Evolutionary conservation across 2,113 vertebrate species (phyloP).

Genomic region (Rhinoderma darwinii): DNA sequence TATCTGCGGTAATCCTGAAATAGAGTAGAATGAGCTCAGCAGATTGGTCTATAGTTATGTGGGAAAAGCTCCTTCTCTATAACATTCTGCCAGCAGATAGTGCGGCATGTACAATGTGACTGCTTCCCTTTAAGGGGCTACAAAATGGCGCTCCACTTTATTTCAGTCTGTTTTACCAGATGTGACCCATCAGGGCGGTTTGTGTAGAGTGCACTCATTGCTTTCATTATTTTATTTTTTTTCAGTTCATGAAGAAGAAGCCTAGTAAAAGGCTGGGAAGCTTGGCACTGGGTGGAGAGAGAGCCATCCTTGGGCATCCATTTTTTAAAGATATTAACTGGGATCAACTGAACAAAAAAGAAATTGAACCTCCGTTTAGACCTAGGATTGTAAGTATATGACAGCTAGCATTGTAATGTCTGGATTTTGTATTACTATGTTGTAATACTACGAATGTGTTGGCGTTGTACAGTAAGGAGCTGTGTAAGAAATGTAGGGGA

Average conservation of each 20-base stretch:
- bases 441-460: no score
- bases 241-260: slow-evolving; percentile 94
- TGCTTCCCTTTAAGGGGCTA: not conserved
- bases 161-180: not conserved
- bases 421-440: not conserved
- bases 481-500: no score
- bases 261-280: slow-evolving; percentile 88
- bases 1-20: no score
- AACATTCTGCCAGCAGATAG: no score
- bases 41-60: not conserved
- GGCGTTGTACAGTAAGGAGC: not conserved
- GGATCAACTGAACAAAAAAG: slow-evolving; percentile 86
- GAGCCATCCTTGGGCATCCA: slow-evolving; percentile 80
- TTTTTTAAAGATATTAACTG: slow-evolving; percentile 91
- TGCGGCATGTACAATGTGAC: no score
- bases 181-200: not conserved
- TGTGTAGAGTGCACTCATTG: not conserved
- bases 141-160: not conserved
- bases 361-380: slow-evolving; percentile 91
- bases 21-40: no score
- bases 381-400: slow-evolving; percentile 87
- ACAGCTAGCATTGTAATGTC: not conserved
- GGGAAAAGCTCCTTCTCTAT: no score
- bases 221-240: slow-evolving; percentile 52
- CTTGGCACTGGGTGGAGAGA: slow-evolving; percentile 80